phyloP scores from a whole-genome alignment of 2,888 invertebrate species.

The Drosophila nigricruria region DNA sequence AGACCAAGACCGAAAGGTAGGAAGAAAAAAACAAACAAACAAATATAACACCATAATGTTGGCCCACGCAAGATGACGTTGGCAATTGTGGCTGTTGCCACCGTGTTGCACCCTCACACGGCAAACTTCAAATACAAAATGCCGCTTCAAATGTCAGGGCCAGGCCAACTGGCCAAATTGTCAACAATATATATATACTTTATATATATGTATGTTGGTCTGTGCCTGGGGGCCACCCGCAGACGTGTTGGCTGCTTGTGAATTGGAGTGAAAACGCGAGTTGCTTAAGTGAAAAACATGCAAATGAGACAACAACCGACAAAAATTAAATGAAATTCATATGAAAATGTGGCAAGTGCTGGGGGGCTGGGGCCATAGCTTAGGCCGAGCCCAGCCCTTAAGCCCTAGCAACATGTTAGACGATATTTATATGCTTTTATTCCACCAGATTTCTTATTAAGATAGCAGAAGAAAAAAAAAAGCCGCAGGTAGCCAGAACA shows the following conservation, averaged over 20 bases:
- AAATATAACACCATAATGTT: conserved; percentile 21
- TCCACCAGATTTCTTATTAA: conserved; percentile 71
- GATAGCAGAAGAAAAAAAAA: conserved; percentile 50
- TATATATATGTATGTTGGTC: conserved; percentile 11
- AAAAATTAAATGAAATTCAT: conserved; percentile 66
- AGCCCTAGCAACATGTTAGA: conserved; percentile 67
- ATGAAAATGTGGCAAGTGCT: conserved; percentile 75
- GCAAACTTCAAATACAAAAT: conserved; percentile 42
- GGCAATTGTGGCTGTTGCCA: conserved; percentile 18
- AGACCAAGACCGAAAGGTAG: conserved; percentile 68
- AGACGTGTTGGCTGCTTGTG: conserved; percentile 46
- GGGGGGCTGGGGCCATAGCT: conserved; percentile 46
- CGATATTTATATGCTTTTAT: conserved; percentile 77
- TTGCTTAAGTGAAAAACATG: conserved; percentile 65
- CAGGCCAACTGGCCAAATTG: conserved; percentile 46
- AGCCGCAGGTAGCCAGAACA: conserved; percentile 49
- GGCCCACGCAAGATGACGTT: conserved; percentile 52
- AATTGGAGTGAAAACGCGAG: conserved; percentile 62
- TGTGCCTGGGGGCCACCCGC: conserved; percentile 45
- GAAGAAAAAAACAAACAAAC: not conserved
- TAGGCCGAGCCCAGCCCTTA: conserved; percentile 23
- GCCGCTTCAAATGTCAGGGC: conserved; percentile 49
- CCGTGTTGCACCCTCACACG: conserved; percentile 53
- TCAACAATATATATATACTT: not conserved
- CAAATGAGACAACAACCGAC: conserved; percentile 51